phyloP scores from a whole-genome alignment of 64 coral and sea anemone genomes.

The Cladopsammia gracilis region DNA sequence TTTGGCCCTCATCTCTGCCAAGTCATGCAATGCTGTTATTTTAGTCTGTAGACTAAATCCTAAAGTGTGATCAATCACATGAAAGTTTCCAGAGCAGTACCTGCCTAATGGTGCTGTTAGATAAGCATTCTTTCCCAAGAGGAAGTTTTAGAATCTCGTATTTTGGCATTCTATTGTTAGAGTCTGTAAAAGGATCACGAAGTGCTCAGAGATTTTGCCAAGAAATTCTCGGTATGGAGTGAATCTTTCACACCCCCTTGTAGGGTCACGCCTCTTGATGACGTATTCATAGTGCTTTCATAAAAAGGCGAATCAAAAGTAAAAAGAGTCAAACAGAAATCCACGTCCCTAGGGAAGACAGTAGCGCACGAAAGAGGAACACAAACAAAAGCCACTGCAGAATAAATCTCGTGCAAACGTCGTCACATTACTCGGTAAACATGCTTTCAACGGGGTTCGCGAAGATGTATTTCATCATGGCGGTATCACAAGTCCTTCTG shows the following conservation, averaged over 20 bases:
- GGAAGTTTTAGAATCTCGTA: background rate
- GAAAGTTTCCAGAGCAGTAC: background rate
- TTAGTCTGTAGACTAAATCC: background rate
- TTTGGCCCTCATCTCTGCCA: background rate
- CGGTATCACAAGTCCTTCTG: background rate
- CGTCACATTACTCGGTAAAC: background rate
- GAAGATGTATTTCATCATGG: slow-evolving; percentile 3
- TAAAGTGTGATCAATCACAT: too few species aligned
- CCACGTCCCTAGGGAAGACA: background rate
- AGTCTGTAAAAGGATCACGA: background rate
- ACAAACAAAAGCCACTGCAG: background rate
- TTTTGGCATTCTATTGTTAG: background rate
- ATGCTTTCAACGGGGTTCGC: background rate
- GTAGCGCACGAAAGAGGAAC: too few species aligned
- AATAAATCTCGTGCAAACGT: background rate
- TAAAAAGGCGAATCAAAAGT: background rate
- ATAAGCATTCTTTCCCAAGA: background rate
- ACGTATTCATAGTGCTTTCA: background rate
- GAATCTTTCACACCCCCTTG: background rate
- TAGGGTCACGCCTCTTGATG: background rate
- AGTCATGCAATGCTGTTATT: background rate
- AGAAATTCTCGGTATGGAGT: slow-evolving; percentile 7
- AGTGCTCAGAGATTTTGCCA: background rate
- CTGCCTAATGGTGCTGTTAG: background rate
- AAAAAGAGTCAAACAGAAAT: background rate